Conservation (phyloP, 2,888 invertebrate genomes). For the Drosophila nr. medialis region DNA sequence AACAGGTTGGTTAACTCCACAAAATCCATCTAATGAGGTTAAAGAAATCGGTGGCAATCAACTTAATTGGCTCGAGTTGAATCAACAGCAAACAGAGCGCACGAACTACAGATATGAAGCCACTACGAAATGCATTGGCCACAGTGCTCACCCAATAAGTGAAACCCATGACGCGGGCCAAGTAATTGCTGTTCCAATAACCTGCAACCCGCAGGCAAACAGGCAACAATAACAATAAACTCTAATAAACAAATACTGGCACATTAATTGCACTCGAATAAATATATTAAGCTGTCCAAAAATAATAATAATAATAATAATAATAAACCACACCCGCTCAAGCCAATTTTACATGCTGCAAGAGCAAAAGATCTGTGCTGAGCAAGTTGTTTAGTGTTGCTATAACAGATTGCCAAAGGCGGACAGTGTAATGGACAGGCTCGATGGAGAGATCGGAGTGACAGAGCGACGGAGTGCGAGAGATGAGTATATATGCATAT, state of each 20-base stretch:
- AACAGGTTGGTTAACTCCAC: background rate
- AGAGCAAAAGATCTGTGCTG: conserved; percentile 18
- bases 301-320: conserved; percentile 10
- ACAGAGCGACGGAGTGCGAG: background rate
- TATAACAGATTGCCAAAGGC: background rate
- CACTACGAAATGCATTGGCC: background rate
- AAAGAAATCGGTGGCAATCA: conserved; percentile 2
- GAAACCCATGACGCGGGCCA: conserved; percentile 12
- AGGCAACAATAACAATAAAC: conserved; percentile 18
- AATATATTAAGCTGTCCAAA: conserved; percentile 51
- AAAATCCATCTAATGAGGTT: conserved; percentile 6
- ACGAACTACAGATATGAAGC: conserved; percentile 8
- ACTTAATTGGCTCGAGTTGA: background rate
- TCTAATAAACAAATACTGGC: conserved; percentile 28
- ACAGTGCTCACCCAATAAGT: conserved; percentile 15
- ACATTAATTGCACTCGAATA: conserved; percentile 7
- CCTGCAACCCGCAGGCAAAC: conserved; percentile 56
- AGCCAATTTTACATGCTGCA: conserved; percentile 22
- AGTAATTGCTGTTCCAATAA: conserved; percentile 65
- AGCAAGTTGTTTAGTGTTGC: conserved; percentile 6
- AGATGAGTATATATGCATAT: background rate
- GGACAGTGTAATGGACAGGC: background rate
- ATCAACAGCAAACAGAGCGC: conserved; percentile 7
- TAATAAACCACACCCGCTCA: conserved; percentile 59
- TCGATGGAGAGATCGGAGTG: background rate